Conservation (phyloP, 2,113 vertebrate genomes). For the Noturus placidus region DNA sequence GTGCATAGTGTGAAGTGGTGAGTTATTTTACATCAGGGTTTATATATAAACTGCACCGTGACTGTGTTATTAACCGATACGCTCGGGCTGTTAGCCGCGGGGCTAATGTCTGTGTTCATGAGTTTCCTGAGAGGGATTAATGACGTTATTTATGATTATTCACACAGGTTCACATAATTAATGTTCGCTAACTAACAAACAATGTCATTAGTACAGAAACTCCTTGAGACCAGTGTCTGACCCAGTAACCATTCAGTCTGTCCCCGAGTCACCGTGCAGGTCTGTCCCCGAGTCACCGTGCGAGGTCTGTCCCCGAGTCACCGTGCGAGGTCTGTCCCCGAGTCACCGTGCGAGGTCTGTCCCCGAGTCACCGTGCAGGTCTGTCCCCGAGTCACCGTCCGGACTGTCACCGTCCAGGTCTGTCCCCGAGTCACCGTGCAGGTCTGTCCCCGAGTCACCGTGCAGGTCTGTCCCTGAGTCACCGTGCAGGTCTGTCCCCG, state of each 20-base stretch:
- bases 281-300: no score
- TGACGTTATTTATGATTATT: background rate
- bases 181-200: background rate
- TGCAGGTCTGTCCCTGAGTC: no score
- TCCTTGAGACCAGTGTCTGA: background rate
- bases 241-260: background rate
- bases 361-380: no score
- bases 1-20: conserved; percentile 96
- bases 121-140: background rate
- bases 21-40: conserved; percentile 37
- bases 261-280: background rate
- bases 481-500: no score
- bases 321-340: no score
- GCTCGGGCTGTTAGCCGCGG: background rate
- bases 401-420: no score
- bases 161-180: background rate
- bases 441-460: no score
- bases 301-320: no score
- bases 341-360: no score
- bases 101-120: conserved; percentile 1
- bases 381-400: no score
- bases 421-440: no score
- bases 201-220: background rate
- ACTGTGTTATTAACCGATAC: background rate
- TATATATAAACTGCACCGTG: background rate